A percentile compares a stretch with the other conserved stretches of the same genome.
These are phyloP conservation scores for Danio rerio DNA, from an alignment of 2,113 vertebrate species.

Conservation along the genomic window DNA sequence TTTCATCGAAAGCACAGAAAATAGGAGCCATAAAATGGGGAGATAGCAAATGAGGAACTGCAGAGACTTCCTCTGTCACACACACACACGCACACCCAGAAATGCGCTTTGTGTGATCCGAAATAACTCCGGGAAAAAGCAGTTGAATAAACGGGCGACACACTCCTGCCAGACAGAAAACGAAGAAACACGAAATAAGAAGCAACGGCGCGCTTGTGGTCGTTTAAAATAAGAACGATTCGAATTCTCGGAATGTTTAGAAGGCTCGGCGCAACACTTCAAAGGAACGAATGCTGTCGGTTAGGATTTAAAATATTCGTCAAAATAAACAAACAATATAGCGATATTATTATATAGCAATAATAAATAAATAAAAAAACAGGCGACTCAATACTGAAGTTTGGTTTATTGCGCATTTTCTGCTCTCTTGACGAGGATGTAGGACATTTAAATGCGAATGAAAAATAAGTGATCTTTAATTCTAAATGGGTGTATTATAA, in stretches of 20 bases:
- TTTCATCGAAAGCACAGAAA: constrained; percentile 1
- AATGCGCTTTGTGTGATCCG: constrained; percentile 2
- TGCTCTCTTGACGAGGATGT: not conserved
- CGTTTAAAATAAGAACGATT: not conserved
- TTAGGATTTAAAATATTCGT: not conserved
- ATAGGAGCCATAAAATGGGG: not conserved
- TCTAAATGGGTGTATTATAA: too few relatives aligned
- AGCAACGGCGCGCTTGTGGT: not conserved
- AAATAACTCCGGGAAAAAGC: constrained; percentile 29
- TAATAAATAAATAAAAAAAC: not conserved
- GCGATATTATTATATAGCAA: too few relatives aligned
- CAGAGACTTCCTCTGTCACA: not conserved
- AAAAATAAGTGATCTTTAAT: too few relatives aligned
- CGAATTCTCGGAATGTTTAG: not conserved
- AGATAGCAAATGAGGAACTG: constrained; percentile 32
- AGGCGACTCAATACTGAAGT: not conserved
- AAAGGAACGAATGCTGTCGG: not conserved
- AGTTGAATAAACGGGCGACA: not conserved
- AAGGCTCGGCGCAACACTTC: not conserved
- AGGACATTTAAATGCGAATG: not conserved
- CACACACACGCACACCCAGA: not conserved
- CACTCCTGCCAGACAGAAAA: not conserved
- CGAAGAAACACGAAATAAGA: not conserved
- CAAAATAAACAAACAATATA: too few relatives aligned
- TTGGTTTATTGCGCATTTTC: not conserved